Conservation (phyloP, 2,888 invertebrate genomes). For the Tetrapedia diversipes region DNA sequence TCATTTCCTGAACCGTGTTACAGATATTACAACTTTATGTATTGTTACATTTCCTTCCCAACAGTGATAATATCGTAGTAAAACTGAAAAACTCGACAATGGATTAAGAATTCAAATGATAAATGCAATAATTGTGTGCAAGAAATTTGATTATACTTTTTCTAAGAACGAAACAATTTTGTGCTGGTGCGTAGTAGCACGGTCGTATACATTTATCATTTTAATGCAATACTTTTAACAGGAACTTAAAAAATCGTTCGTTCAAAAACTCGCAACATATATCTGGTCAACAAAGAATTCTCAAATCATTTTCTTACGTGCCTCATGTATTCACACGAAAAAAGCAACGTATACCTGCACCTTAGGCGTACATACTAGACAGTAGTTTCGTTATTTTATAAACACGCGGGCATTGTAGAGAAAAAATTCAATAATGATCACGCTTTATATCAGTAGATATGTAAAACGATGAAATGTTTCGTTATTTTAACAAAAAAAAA, state of each 20-base stretch:
- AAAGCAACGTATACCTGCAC: slow-evolving; percentile 31
- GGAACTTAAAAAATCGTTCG: slow-evolving; percentile 5
- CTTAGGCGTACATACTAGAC: slow-evolving; percentile 36
- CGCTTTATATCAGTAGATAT: slow-evolving; percentile 24
- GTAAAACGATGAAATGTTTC: slow-evolving; percentile 37
- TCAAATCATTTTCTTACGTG: slow-evolving; percentile 20
- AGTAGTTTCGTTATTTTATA: slow-evolving; percentile 51
- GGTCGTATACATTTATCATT: background rate
- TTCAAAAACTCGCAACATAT: background rate
- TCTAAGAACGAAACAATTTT: slow-evolving; percentile 31
- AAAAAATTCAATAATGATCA: slow-evolving; percentile 36
- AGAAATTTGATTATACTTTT: slow-evolving; percentile 14
- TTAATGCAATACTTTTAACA: background rate
- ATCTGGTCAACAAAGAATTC: slow-evolving; percentile 6
- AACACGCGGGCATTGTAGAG: slow-evolving; percentile 47
- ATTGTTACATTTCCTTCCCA: slow-evolving; percentile 28
- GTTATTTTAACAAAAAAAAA: slow-evolving; percentile 19
- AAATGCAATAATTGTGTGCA: slow-evolving; percentile 2
- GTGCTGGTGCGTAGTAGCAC: background rate
- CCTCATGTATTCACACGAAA: background rate
- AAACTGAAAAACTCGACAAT: slow-evolving; percentile 28
- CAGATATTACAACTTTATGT: slow-evolving; percentile 8
- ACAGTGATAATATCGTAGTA: slow-evolving; percentile 24
- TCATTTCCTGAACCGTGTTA: background rate
- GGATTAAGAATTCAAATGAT: slow-evolving; percentile 34